Evolutionary conservation across 2,113 vertebrate species (phyloP), one percentile per base, ranked within the genome.

Genomic region (Melanocharis versteri): DNA sequence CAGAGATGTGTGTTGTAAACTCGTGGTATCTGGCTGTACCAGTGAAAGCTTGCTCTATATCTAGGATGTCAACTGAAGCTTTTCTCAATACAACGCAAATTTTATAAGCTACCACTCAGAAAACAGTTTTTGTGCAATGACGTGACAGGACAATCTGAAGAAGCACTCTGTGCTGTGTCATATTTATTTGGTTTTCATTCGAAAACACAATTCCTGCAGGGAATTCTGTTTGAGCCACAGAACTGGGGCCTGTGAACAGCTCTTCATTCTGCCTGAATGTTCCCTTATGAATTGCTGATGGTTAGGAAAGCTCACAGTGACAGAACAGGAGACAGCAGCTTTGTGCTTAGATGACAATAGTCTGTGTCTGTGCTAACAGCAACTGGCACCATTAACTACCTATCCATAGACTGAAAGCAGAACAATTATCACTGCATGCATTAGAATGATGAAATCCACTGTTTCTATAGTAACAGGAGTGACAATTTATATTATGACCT

Each of bases 401-500:
- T 96, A n/a, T 16, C 79, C 85, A 48, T 12, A 33, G 79, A 51
- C 76, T 93, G 71, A 93, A 90, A 90, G 87, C 85, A 93, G 70
- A 95, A 86, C 92, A 95, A 89, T 96, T 96, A 96, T 64, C 33
- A 1, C 88, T 78, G 79, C 72, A 65, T 89, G 79, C 83, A 78
- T 96, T 95, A 90, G 35, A 91, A 83, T 86, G 51, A 87, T 83
- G 76, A 95, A 95, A 84, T 61, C 31, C 72, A 75, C 60, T 89
- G 96, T 96, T 95, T 86, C 94, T 90, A 95, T 97, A 91, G 96
- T 56, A 94, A 95, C 94, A 44, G 12, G 42, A 81, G 48, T 68
- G 79, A 64, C 76, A 89, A 83, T 89, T 88, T 92, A 44, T 72
- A 48, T 56, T 66, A 37, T 78, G 80, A 95, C 82, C 76, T 92